Evolutionary conservation across 1,140 invertebrate species (phyloP), one percentile per base, ranked within the genome.

Genomic region (Orius laevigatus): DNA sequence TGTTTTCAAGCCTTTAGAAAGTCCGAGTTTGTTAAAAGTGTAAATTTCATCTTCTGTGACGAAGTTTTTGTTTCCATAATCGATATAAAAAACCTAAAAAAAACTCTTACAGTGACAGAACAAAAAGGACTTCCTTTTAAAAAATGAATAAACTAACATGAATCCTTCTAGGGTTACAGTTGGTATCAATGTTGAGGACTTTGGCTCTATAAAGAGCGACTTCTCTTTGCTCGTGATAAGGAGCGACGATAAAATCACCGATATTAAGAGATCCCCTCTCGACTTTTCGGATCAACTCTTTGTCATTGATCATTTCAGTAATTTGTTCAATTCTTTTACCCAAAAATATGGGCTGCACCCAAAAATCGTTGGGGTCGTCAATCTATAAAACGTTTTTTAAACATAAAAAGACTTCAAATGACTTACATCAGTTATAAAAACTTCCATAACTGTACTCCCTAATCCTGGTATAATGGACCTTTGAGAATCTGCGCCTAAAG

Each of bases 41-140:
- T 18, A 49, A 8, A 60, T 11, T 8, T 52, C 43, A 25, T 49
- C 32, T 36, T 19, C 18, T 35, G 39, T 46, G 1, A 73, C 57
- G 14, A 66, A 59, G 1, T 65, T 66, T 3, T 56, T 64, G 53
- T 75, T 76, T n/a, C 89, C 89, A 63, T 71, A 80, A 62, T 94
- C 88, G 15, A 91, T 73, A 58, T 79, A 88, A 40, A 76, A 70
- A 3, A 91, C 71, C 54, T 55, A 42, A 49, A 53, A 50, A 42
- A 33, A 49, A 49, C 11, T 38, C 8, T 34, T 34, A 34, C n/a
- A 34, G n/a, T 34, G 33, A 34, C n/a, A 8, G n/a, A 34, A 38
- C 11, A n/a, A 38, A 38, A 16, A 38, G 36, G 15, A 16, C 11
- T 38, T 38, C n/a, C 3, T 3, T 12, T 16, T 3, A 10, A 38